A percentile compares a stretch with the other conserved stretches of the same genome.
Conservation (phyloP, 2,113 vertebrate genomes). For the Marmota flaviventris region DNA sequence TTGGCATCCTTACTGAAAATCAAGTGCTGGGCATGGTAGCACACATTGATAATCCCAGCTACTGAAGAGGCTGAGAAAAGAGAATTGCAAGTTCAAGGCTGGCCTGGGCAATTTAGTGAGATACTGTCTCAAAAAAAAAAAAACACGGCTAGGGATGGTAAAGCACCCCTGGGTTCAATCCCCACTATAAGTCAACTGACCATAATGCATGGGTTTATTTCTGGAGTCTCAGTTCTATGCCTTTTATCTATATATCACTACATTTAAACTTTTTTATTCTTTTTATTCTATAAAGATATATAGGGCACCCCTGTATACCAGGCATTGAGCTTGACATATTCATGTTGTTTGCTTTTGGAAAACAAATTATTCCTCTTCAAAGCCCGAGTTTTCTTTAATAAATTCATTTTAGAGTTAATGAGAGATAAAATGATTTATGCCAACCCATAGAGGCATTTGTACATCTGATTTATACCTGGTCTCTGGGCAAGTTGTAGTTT, state of each 20-base stretch:
- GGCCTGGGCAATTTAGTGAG: not conserved
- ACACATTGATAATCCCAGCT: not conserved
- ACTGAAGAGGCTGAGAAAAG: not conserved
- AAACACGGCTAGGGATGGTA: too few species aligned
- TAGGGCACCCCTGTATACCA: not conserved
- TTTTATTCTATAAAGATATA: slow-evolving; percentile 16
- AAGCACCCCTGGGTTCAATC: too few species aligned
- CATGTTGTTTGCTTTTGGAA: slow-evolving; percentile 17
- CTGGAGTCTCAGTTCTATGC: not conserved
- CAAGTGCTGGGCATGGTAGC: not conserved
- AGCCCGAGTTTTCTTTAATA: slow-evolving; percentile 20
- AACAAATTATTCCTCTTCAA: not conserved
- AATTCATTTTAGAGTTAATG: slow-evolving; percentile 10
- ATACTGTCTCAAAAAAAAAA: not conserved
- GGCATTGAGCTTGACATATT: not conserved
- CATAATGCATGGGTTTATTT: not conserved
- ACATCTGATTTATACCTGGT: not conserved
- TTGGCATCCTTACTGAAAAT: slow-evolving; percentile 36
- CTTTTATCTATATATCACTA: not conserved
- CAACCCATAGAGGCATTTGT: not conserved
- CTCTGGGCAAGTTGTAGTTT: slow-evolving; percentile 46
- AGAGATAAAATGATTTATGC: slow-evolving; percentile 5
- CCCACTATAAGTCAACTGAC: too few species aligned
- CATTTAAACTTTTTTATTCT: not conserved
- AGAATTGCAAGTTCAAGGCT: not conserved